Evolutionary conservation across 2,888 invertebrate genomes (phyloP), one percentile per base, ranked within the genome.

Genomic region (Scaptodrosophila latifasciaeformis): DNA sequence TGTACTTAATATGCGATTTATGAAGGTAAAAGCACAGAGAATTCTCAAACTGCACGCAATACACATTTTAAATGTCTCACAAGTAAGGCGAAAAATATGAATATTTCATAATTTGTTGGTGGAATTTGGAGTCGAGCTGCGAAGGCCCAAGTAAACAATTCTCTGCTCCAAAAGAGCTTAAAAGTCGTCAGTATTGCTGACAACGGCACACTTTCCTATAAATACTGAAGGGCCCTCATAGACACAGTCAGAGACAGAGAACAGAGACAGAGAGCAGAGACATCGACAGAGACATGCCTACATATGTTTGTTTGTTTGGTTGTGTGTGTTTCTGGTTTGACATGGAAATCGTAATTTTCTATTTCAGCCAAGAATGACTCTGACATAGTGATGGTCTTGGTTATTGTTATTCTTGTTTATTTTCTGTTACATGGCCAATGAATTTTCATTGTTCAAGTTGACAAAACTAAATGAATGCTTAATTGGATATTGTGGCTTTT

Each of bases 381-480:
- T 44, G 44, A 44, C 30, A 44, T 27, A 21, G 9, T 40, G 13
- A 57, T 50, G 42, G 9, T 43, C 37, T 44, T 10, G 35, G 40
- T 54, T 42, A 35, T 18, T 37, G 37, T n/a, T 34, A 29, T 17
- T 30, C 35, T 9, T 47, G 34, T 34, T 57, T 44, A 44, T 59
- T 53, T 30, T 49, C 30, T 17, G 29, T 40, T 18, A 43, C 43
- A 54, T 21, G 35, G 48, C 47, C 43, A 29, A 54, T 59, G 54
- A 54, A 59, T 60, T 59, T 49, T 49, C 54, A 58, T 48, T 56
- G 71, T 58, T 53, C 53, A 50, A 70, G 72, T 68, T 66, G 68
- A 64, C 77, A 77, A 60, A 74, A 66, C 68, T 57, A 70, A 77
- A 74, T 77, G 77, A 74, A 74, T 74, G 68, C 64, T 62, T 70